Base-by-base conservation (phyloP, 2,888 invertebrate genomes). In the Biston stratarius region DNA sequence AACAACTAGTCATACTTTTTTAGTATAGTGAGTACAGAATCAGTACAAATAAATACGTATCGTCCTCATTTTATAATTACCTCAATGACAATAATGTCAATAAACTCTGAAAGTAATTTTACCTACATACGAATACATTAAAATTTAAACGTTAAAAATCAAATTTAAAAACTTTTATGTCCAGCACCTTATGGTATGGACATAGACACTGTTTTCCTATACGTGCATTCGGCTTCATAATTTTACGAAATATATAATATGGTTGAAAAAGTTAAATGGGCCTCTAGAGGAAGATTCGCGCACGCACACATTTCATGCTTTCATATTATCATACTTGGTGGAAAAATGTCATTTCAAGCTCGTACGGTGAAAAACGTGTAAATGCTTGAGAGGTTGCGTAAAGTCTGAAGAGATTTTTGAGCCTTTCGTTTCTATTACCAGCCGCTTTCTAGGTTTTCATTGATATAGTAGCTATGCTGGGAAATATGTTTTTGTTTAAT, bases 161-260 rank as follows among this genome's bases (percentile, higher is more conserved):
- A 51, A 34, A n/a, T 8, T 34, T 11, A 24, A 36, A 34, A 7
- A 14, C 49, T 7, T 36, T n/a, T 36, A 34, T 14, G 36, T 5
- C 8, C 40, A 44, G 34, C 44, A 63, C 57, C 51, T 36, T 51
- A 44, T 11, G 6, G 15, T 11, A 15, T 38, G 12, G 15, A 12
- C 24, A 45, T 11, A 52, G 36, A 47, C 24, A 0, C 12, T 2
- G 34, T 12, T 42, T 64, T 45, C 9, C 33, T 33, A 5, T 33
- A 34, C 44, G 24, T 47, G 8, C 45, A 53, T 38, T 55, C 14
- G 14, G 40, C 14, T 44, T 53, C 24, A 38, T 10, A 45, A 47
- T 53, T 70, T 74, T 61, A 59, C n/a, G 56, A 69, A n/a, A n/a
- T 75, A 75, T 76, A 75, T 76, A 75, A 76, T 74, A 63, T 71